A percentile compares a stretch with the other conserved stretches of the same genome.
Evolutionary conservation across 2,888 invertebrate species (phyloP).

Genomic region (Amblyjoppa proteus): DNA sequence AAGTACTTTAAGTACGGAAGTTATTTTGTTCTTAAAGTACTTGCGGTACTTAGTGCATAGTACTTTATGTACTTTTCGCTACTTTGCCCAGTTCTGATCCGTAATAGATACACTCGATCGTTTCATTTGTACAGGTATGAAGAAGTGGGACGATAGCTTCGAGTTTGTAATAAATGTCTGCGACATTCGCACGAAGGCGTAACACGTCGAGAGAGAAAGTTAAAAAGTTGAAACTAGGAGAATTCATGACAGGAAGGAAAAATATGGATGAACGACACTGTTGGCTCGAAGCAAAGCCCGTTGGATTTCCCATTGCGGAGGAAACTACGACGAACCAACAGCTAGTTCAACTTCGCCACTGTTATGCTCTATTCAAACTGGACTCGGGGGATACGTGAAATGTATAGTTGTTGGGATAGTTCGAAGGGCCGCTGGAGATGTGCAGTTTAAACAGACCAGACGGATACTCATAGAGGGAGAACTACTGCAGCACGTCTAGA

Average conservation of each 20-base stretch:
- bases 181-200: slow-evolving; percentile 24
- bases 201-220: slow-evolving; percentile 14
- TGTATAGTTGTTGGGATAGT: slow-evolving; percentile 46
- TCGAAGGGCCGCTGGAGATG: slow-evolving; percentile 31
- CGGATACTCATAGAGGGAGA: slow-evolving; percentile 14
- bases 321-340: slow-evolving; percentile 40
- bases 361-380: slow-evolving; percentile 23
- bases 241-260: slow-evolving; percentile 5
- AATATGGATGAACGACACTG: slow-evolving; percentile 41
- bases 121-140: not conserved
- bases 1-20: too few relatives aligned
- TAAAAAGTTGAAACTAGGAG: not conserved
- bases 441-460: slow-evolving; percentile 27
- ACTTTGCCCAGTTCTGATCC: not conserved
- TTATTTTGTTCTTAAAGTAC: too few relatives aligned
- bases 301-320: slow-evolving; percentile 42
- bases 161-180: slow-evolving; percentile 19
- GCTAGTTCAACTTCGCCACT: slow-evolving; percentile 26
- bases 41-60: too few relatives aligned
- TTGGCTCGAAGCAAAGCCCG: slow-evolving; percentile 14
- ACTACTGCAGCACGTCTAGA: slow-evolving; percentile 3
- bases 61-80: too few relatives aligned
- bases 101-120: not conserved
- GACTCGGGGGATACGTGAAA: slow-evolving; percentile 27
- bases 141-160: not conserved